phyloP scores from a whole-genome alignment of 2,888 invertebrate species.

The Mythimna loreyi region DNA sequence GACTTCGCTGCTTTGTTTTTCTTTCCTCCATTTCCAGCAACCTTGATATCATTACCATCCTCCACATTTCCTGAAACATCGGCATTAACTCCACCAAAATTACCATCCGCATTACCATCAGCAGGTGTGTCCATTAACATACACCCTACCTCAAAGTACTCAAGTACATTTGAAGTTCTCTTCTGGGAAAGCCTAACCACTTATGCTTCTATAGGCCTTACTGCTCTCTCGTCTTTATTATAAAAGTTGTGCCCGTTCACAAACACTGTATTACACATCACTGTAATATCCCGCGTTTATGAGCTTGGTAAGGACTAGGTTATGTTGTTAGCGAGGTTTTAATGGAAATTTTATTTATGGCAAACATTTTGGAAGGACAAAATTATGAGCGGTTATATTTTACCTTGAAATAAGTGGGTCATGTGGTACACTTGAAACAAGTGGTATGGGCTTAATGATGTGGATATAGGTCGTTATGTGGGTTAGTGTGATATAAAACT shows the following conservation, averaged over 20 bases:
- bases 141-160: slow-evolving; percentile 51
- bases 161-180: slow-evolving; percentile 60
- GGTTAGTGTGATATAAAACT: background rate
- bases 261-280: slow-evolving; percentile 63
- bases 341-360: slow-evolving; percentile 60
- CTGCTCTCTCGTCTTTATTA: slow-evolving; percentile 69
- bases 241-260: slow-evolving; percentile 71
- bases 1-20: too few relatives aligned
- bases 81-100: slow-evolving; percentile 42
- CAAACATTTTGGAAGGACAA: slow-evolving; percentile 28
- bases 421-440: slow-evolving; percentile 16
- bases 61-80: slow-evolving; percentile 5
- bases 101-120: slow-evolving; percentile 36
- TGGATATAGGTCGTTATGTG: background rate
- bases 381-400: slow-evolving; percentile 21
- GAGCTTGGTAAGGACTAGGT: slow-evolving; percentile 57
- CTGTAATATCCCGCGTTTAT: slow-evolving; percentile 66
- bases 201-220: slow-evolving; percentile 55
- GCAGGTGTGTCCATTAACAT: slow-evolving; percentile 62
- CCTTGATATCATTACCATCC: slow-evolving; percentile 7
- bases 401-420: slow-evolving; percentile 20
- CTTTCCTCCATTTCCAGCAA: background rate
- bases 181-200: slow-evolving; percentile 57
- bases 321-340: slow-evolving; percentile 49
- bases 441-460: slow-evolving; percentile 20